A percentile compares a stretch with the other conserved stretches of the same genome.
Conservation (phyloP, 1,140 invertebrate genomes). For the Zophobas morio region DNA sequence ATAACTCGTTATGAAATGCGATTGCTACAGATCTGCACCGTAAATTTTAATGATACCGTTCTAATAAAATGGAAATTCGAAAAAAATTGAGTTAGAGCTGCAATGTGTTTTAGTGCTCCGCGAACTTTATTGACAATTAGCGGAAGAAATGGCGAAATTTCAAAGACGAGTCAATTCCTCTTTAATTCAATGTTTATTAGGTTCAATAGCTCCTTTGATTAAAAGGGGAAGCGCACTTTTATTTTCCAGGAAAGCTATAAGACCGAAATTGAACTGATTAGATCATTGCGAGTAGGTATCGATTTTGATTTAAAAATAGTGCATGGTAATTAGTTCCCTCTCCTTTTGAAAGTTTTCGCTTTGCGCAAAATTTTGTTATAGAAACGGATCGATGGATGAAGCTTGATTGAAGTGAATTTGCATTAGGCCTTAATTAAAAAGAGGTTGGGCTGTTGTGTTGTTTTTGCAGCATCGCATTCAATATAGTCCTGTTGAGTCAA, state of each 20-base stretch:
- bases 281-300: conserved; percentile 42
- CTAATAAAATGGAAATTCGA: conserved; percentile 2
- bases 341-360: not conserved
- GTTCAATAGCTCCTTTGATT: conserved; percentile 58
- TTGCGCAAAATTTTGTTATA: conserved; percentile 15
- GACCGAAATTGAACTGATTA: conserved; percentile 53
- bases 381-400: not conserved
- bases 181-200: conserved; percentile 60
- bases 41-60: not conserved
- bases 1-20: not conserved
- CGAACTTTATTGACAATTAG: conserved; percentile 46
- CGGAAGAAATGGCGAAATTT: conserved; percentile 56
- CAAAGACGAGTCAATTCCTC: conserved; percentile 56
- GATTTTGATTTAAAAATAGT: conserved; percentile 50
- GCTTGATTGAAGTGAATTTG: conserved; percentile 8
- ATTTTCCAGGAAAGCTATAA: conserved; percentile 58
- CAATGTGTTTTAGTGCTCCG: conserved; percentile 17
- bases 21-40: not conserved
- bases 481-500: conserved; percentile 26
- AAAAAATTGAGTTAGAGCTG: conserved; percentile 11
- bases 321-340: conserved; percentile 8
- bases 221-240: conserved; percentile 56
- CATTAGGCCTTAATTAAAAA: conserved; percentile 38
- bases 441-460: conserved; percentile 15
- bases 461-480: conserved; percentile 34